Evolutionary conservation across 2,113 vertebrate genomes (phyloP).

Genomic region (Chaetura pelagica): DNA sequence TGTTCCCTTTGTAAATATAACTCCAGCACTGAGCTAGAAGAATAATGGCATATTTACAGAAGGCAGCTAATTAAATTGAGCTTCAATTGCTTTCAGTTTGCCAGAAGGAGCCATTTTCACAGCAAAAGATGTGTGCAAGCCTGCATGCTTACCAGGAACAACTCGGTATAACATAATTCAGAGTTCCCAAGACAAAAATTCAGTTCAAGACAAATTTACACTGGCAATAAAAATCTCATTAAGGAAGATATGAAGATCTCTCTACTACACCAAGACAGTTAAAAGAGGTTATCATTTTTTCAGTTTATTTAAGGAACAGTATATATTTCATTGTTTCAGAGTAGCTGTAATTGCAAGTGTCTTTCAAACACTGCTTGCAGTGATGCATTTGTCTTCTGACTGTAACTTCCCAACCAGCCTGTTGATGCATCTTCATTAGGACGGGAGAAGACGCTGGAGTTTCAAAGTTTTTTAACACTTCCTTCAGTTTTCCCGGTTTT

Average conservation of each 20-base stretch:
- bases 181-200: constrained; percentile 80
- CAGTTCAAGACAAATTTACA: constrained; percentile 77
- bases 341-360: constrained; percentile 55
- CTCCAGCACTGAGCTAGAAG: constrained; percentile 70
- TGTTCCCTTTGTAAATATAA: constrained; percentile 81
- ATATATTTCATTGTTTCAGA: constrained; percentile 70
- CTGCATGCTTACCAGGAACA: constrained; percentile 68
- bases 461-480: neutral
- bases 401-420: constrained; percentile 9
- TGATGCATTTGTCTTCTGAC: constrained; percentile 23
- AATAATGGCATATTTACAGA: constrained; percentile 82
- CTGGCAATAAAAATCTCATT: constrained; percentile 79
- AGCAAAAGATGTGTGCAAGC: constrained; percentile 71
- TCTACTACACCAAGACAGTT: constrained; percentile 56
- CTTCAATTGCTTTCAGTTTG: constrained; percentile 82
- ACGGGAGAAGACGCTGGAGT: neutral
- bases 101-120: constrained; percentile 82
- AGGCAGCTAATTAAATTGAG: constrained; percentile 82
- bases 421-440: constrained; percentile 34
- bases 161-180: constrained; percentile 77
- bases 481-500: neutral
- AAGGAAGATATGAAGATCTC: constrained; percentile 75
- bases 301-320: constrained; percentile 73
- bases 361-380: constrained; percentile 41
- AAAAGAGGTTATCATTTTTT: constrained; percentile 70